Conservation (phyloP, 2,113 vertebrate genomes). For the Egretta garzetta region DNA sequence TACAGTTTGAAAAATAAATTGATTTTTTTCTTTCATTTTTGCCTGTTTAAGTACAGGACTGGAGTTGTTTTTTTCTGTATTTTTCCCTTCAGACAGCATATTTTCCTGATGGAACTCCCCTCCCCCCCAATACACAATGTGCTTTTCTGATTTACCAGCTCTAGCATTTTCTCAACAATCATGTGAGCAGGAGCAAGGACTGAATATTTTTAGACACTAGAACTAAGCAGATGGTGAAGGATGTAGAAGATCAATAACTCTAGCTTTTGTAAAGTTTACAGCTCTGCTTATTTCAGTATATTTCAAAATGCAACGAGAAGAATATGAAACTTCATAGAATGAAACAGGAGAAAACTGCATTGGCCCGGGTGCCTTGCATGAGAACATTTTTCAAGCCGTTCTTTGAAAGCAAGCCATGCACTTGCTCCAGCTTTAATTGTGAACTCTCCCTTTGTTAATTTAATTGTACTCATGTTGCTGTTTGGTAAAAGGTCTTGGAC, state of each 20-base stretch:
- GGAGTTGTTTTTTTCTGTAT: conserved; percentile 24
- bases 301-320: conserved; percentile 18
- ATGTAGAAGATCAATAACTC: conserved; percentile 48
- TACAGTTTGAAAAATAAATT: neutral
- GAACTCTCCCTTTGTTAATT: conserved; percentile 46
- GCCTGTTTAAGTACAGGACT: conserved; percentile 17
- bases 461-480: conserved; percentile 48
- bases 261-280: conserved; percentile 45
- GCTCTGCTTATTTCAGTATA: conserved; percentile 8
- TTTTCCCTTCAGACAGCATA: conserved; percentile 66
- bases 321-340: neutral
- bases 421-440: conserved; percentile 40
- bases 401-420: conserved; percentile 42
- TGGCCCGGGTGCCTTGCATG: neutral
- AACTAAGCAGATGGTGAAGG: conserved; percentile 29
- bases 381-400: neutral
- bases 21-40: conserved; percentile 13
- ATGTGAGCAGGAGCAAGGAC: conserved; percentile 56
- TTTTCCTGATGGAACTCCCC: conserved; percentile 53
- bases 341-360: neutral
- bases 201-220: conserved; percentile 44
- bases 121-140: conserved; percentile 63
- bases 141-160: conserved; percentile 68
- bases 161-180: conserved; percentile 67
- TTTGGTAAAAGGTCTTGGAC: conserved; percentile 59